Evolutionary conservation across 2,113 vertebrate genomes (phyloP).

Genomic region (Pipa parva): DNA sequence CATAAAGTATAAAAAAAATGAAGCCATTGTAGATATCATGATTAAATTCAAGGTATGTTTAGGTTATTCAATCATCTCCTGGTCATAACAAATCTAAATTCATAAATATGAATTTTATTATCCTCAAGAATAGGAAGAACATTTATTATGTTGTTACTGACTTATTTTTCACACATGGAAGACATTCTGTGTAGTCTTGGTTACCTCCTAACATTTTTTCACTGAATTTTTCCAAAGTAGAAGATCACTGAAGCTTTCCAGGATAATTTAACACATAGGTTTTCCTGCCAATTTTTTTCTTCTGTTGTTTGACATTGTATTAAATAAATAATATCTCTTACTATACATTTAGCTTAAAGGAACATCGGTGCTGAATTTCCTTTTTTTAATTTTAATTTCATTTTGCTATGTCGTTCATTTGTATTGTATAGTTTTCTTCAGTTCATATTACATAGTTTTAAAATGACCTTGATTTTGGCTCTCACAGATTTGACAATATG

Average conservation of each 20-base stretch:
- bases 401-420: too few species aligned
- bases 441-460: too few species aligned
- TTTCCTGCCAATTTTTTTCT: conserved; percentile 11
- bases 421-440: too few species aligned
- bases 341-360: too few species aligned
- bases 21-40: not conserved
- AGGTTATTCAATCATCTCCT: not conserved
- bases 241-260: conserved; percentile 3
- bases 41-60: not conserved
- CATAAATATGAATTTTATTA: not conserved
- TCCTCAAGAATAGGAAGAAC: not conserved
- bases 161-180: conserved; percentile 7
- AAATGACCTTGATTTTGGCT: too few species aligned
- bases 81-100: not conserved
- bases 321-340: too few species aligned
- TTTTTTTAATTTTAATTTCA: too few species aligned
- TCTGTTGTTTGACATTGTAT: conserved; percentile 2
- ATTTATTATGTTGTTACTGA: not conserved
- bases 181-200: conserved; percentile 1
- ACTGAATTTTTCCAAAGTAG: not conserved
- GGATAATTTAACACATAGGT: conserved; percentile 3
- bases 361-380: too few species aligned
- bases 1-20: not conserved
- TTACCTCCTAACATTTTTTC: conserved; percentile 1
- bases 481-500: too few species aligned